Base-by-base conservation (phyloP, 2,797 vertebrate species). In the Parauchenoglanis punctatus region DNA sequence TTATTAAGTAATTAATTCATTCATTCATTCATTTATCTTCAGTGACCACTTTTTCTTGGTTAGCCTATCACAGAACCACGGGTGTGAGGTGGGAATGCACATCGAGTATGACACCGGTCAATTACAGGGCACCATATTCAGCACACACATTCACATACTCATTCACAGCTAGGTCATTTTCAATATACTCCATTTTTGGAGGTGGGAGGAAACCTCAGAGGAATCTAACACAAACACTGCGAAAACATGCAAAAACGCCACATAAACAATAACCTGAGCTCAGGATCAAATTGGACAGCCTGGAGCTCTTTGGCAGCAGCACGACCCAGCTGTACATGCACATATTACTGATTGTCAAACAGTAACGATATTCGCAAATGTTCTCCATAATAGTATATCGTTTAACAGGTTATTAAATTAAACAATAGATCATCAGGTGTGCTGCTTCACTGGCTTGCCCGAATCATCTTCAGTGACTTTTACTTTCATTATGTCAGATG, bases 401-500 rank as follows among this genome's bases (percentile, higher is more conserved):
- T 52, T 49, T 83, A 83, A 65, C 15, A 18, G 61, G 31, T 31
- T 67, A 52, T 63, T 81, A 63, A 61, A 72, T 67, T 58, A 20
- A 54, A 80, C 85, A 68, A 59, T 86, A 90, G 82, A 85, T 89
- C 84, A 92, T 87, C 83, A 81, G 58, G 87, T 88, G 68, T 87
- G 88, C 89, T 88, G 89, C 89, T 92, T 92, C 87, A 78, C 73
- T 13, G 81, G 81, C 81, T 90, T 83, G 15, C 58, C 28, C 88
- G n/a, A 87, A 85, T 89, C 89, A 67, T 80, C 56, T 80, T 40
- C 31, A 80, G 54, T 59, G 77, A 82, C 91, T 91, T 91, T 93
- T 91, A 86, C 92, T 87, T 92, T 89, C 85, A 73, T 84, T 81
- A 73, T 90, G 90, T 89, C 89, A 83, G 70, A 91, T 89, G 75